A percentile compares a stretch with the other conserved stretches of the same genome.
Evolutionary conservation across 2,888 invertebrate species (phyloP).

Genomic region (Lingula anatina): DNA sequence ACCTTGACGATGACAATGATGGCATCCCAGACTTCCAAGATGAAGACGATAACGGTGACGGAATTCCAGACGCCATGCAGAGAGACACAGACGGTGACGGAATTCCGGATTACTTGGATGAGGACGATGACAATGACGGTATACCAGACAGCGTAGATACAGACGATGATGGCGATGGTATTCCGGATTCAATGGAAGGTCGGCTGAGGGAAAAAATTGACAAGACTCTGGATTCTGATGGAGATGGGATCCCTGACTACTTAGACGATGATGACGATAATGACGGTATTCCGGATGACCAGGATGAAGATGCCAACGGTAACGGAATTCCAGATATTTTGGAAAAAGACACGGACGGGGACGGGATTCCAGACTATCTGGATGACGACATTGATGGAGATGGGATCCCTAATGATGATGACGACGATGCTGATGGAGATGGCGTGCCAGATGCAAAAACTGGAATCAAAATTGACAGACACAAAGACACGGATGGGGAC

Average conservation of each 20-base stretch:
- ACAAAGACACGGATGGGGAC: constrained; percentile 14
- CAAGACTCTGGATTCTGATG: constrained; percentile 13
- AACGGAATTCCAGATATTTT: constrained; percentile 14
- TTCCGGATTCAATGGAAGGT: constrained; percentile 17
- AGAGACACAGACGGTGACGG: constrained; percentile 18
- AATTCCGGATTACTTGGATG: constrained; percentile 24
- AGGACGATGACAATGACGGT: constrained; percentile 29
- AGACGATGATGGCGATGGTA: constrained; percentile 24
- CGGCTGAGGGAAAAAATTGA: constrained; percentile 11
- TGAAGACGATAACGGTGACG: constrained; percentile 31
- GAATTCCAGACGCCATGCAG: constrained; percentile 26
- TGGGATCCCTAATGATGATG: constrained; percentile 27
- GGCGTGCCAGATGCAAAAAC: constrained; percentile 14
- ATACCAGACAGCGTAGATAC: constrained; percentile 20
- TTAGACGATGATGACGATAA: constrained; percentile 16
- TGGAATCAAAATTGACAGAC: constrained; percentile 17
- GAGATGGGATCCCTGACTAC: constrained; percentile 21
- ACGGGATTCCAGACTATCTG: constrained; percentile 32
- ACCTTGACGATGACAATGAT: constrained; percentile 26
- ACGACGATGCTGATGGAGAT: constrained; percentile 22
- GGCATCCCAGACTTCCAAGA: constrained; percentile 26
- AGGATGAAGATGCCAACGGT: constrained; percentile 10
- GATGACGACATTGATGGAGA: constrained; percentile 34
- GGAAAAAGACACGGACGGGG: constrained; percentile 32
- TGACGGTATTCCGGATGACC: constrained; percentile 17